Conservation (phyloP, 1,140 invertebrate species). For the Tetragonula clypearis region DNA sequence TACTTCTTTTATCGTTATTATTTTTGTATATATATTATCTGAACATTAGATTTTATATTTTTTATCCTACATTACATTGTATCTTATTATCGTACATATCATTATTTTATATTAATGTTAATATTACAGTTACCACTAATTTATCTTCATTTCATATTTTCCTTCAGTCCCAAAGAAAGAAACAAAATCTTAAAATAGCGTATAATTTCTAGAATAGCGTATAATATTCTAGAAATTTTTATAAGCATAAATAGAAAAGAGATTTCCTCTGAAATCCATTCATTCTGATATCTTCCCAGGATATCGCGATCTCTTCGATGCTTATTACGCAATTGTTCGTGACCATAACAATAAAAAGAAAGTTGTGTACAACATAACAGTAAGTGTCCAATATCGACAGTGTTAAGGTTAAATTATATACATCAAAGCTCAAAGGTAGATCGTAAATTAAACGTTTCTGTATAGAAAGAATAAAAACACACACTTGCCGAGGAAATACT, state of each 20-base stretch:
- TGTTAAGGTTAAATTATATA: slow-evolving; percentile 1
- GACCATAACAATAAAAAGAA: neutral
- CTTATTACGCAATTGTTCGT: neutral
- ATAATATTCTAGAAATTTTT: neutral
- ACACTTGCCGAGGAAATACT: neutral
- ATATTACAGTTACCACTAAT: neutral
- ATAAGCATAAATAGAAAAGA: neutral
- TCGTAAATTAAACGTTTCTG: slow-evolving; percentile 12
- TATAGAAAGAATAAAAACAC: slow-evolving; percentile 12
- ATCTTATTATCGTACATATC: neutral
- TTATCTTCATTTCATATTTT: too few relatives aligned
- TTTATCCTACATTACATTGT: neutral
- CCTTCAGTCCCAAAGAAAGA: neutral
- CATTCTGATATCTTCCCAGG: neutral
- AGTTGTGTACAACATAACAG: neutral
- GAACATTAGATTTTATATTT: neutral
- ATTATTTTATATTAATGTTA: neutral
- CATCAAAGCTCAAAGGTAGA: slow-evolving; percentile 17
- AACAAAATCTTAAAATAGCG: neutral
- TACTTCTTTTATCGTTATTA: neutral
- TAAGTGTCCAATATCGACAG: neutral
- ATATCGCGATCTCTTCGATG: neutral
- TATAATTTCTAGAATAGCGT: neutral
- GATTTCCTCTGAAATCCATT: neutral
- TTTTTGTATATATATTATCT: neutral